Evolutionary conservation across 2,113 vertebrate genomes (phyloP), one percentile per base, ranked within the genome.

Genomic region (Hiodon tergisus): DNA sequence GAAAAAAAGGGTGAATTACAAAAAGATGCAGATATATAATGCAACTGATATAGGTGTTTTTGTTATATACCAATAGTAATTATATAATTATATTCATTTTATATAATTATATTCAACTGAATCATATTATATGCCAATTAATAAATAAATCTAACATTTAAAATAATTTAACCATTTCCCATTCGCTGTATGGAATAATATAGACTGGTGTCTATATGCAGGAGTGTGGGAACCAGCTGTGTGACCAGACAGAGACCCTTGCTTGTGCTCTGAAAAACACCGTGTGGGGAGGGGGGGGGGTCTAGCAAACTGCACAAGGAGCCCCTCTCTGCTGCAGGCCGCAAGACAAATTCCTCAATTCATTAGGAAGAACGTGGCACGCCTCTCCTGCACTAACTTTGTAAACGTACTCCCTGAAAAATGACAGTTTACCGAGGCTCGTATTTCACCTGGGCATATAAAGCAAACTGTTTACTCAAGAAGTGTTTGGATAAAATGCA

Each of bases 401-500:
- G 16, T 3, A 17, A 91, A 90, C 89, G 89, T 87, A 83, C 6
- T 84, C 87, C 83, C 4, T 3, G 81, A 90, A 89, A 87, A 90
- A 90, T 88, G 89, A 91, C 90, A 90, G 91, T 92, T 90, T 89
- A 92, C 81, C 88, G 86, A 87, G 86, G 85, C 87, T 91, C 90
- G 86, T 90, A 90, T 92, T 91, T 92, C 90, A 90, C 86, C 85
- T 88, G 88, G 85, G 86, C 87, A 87, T 88, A 88, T 87, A 86
- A 86, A 84, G 85, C 89, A 89, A 90, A 88, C 88, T 89, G 88
- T 87, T 87, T 84, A 89, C 88, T 78, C 80, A 76, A 90, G 85
- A 89, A 86, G 87, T 87, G 86, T 89, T 87, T 77, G 87, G 84
- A 79, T 86, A 90, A 90, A 91, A 90, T 86, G 90, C 89, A 83